Evolutionary conservation across 2,888 invertebrate species (phyloP).

Genomic region (Epirrita christyi): DNA sequence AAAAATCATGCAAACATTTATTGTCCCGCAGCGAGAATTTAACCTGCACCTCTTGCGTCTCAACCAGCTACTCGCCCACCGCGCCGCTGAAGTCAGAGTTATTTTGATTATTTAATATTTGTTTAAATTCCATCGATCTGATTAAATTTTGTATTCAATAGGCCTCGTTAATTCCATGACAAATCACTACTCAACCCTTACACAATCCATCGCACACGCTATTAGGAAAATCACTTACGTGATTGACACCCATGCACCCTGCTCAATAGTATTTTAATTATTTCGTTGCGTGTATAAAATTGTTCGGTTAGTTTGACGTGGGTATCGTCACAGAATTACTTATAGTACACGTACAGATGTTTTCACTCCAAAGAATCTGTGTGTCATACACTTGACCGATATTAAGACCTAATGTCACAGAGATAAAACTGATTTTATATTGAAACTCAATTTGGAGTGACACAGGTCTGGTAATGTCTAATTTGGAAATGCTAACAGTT

Average conservation of each 20-base stretch:
- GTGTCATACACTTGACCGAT: not conserved
- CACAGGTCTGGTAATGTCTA: conserved; percentile 68
- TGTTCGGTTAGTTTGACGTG: conserved; percentile 79
- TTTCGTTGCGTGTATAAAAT: conserved; percentile 75
- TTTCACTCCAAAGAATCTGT: not conserved
- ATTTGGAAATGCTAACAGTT: conserved; percentile 79
- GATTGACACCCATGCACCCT: conserved; percentile 48
- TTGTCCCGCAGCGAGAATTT: too few relatives aligned
- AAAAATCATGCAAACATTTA: too few relatives aligned
- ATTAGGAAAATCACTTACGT: conserved; percentile 40
- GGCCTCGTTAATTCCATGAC: not conserved
- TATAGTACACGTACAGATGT: not conserved
- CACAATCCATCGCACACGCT: conserved; percentile 24
- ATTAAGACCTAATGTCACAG: not conserved
- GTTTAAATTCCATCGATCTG: too few relatives aligned
- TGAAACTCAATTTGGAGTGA: not conserved
- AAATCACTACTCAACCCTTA: conserved; percentile 16
- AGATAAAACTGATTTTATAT: conserved; percentile 34
- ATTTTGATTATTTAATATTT: too few relatives aligned
- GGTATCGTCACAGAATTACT: conserved; percentile 62
- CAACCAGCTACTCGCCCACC: too few relatives aligned
- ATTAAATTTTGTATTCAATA: too few relatives aligned
- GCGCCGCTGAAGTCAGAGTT: too few relatives aligned
- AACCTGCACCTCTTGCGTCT: too few relatives aligned
- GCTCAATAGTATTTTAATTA: conserved; percentile 60